Conservation (phyloP, 1,140 invertebrate species). For the Leptonema lineaticorne region DNA sequence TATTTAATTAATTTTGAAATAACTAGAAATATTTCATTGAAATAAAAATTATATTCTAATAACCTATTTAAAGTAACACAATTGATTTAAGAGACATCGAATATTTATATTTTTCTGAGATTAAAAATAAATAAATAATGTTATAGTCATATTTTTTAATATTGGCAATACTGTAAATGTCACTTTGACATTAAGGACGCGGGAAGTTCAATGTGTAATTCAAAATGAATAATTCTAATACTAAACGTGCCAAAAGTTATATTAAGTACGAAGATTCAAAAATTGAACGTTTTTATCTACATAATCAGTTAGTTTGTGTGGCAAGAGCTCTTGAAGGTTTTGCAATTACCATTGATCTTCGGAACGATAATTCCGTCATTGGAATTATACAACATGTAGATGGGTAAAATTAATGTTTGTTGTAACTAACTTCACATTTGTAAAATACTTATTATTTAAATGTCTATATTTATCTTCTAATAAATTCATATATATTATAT, state of each 20-base stretch:
- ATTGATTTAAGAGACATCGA: too few relatives aligned
- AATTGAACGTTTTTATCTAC: conserved; percentile 55
- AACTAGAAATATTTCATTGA: too few relatives aligned
- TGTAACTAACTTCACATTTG: not conserved
- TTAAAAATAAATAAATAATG: too few relatives aligned
- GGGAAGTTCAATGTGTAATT: too few relatives aligned
- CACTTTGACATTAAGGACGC: too few relatives aligned
- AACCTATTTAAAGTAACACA: too few relatives aligned
- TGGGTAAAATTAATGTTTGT: conserved; percentile 52
- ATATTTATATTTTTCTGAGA: too few relatives aligned
- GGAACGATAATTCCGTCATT: conserved; percentile 63
- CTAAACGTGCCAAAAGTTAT: not conserved
- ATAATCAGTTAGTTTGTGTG: conserved; percentile 62
- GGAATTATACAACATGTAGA: conserved; percentile 61
- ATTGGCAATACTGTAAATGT: too few relatives aligned
- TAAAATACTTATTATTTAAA: not conserved
- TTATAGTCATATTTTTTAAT: too few relatives aligned
- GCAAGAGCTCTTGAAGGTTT: conserved; percentile 64
- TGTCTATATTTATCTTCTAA: not conserved
- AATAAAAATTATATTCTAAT: too few relatives aligned
- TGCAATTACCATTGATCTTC: conserved; percentile 65
- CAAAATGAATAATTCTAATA: too few relatives aligned
- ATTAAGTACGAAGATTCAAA: not conserved
- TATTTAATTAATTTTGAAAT: too few relatives aligned
- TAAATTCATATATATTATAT: not conserved